Conservation (phyloP, 2,888 invertebrate species). For the Tigriopus californicus region DNA sequence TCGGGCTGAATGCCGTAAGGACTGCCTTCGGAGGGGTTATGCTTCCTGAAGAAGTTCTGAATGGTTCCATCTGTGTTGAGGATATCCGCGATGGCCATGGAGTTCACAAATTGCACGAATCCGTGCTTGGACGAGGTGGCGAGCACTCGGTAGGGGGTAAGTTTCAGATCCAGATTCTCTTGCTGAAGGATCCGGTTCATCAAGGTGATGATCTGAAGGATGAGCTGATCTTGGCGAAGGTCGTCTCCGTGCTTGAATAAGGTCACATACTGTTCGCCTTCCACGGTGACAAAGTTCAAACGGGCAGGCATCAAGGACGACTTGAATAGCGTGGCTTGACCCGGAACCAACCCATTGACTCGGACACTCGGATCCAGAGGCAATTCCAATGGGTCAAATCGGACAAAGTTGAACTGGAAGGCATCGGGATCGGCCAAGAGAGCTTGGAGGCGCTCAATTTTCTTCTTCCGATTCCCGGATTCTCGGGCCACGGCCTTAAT, state of each 20-base stretch:
- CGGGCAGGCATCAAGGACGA: slow-evolving; percentile 88
- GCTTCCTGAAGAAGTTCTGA: slow-evolving; percentile 74
- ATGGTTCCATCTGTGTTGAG: slow-evolving; percentile 68
- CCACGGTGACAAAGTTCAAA: slow-evolving; percentile 65
- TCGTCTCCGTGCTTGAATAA: slow-evolving; percentile 98
- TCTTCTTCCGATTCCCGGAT: slow-evolving; percentile 73
- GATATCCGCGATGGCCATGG: slow-evolving; percentile 78
- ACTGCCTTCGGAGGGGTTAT: slow-evolving; percentile 67
- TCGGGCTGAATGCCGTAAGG: slow-evolving; percentile 79
- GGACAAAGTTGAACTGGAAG: slow-evolving; percentile 66
- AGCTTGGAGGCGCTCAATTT: slow-evolving; percentile 26
- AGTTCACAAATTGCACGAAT: slow-evolving; percentile 87
- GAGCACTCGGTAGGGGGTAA: slow-evolving; percentile 85
- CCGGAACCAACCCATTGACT: slow-evolving; percentile 27
- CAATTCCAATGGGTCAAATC: slow-evolving; percentile 79
- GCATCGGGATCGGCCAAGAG: slow-evolving; percentile 32
- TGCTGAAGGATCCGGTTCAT: slow-evolving; percentile 87
- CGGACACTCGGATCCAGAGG: slow-evolving; percentile 80
- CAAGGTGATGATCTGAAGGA: slow-evolving; percentile 61
- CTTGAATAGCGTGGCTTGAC: slow-evolving; percentile 68
- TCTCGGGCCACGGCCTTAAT: slow-evolving; percentile 75
- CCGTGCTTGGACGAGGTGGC: slow-evolving; percentile 92
- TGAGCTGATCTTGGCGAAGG: slow-evolving; percentile 80
- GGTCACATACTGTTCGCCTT: slow-evolving; percentile 61
- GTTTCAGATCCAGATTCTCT: slow-evolving; percentile 86